Conservation (phyloP, 2,113 vertebrate genomes). For the Sturnus vulgaris region DNA sequence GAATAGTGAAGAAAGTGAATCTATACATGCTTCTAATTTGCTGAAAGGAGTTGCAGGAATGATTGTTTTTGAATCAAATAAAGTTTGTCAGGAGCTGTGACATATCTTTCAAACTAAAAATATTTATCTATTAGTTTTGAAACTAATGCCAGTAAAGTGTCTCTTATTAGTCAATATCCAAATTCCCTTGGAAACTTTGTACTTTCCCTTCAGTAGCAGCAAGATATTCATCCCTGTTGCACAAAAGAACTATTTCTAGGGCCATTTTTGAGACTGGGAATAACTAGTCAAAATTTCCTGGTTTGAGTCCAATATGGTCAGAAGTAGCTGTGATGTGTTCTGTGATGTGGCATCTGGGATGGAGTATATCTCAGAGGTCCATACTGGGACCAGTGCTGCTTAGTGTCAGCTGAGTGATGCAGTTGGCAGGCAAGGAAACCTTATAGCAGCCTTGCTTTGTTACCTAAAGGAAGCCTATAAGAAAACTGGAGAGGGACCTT, state of each 20-base stretch:
- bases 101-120: neutral
- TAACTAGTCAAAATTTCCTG: neutral
- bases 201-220: neutral
- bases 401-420: neutral
- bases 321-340: neutral
- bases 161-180: neutral
- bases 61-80: neutral
- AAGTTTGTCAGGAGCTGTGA: neutral
- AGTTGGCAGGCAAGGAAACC: neutral
- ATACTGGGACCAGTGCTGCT: neutral
- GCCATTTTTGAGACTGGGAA: neutral
- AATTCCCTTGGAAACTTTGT: neutral
- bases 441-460: neutral
- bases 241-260: neutral
- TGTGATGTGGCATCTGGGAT: neutral
- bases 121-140: neutral
- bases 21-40: neutral
- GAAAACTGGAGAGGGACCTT: neutral
- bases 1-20: neutral
- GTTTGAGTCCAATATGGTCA: neutral
- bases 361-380: neutral
- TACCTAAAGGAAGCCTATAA: neutral
- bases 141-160: neutral
- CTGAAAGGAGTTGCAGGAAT: neutral
- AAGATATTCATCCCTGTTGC: neutral